Evolutionary conservation across 2,797 vertebrate species (phyloP).

Genomic region (Antrozous pallidus): DNA sequence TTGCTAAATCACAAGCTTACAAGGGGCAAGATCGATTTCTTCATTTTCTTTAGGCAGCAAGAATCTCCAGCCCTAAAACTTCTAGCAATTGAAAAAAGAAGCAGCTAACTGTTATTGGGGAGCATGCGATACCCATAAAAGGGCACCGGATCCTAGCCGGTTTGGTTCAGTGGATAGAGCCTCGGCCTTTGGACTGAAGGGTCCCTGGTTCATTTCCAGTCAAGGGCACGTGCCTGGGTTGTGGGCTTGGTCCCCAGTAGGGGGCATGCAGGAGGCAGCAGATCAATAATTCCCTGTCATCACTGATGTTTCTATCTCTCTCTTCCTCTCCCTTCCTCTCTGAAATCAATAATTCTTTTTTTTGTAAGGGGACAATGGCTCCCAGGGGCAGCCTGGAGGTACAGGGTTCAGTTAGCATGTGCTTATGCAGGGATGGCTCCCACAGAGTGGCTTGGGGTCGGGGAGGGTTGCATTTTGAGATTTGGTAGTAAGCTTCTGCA

Average conservation of each 20-base stretch:
- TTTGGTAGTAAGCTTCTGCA: neutral
- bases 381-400: neutral
- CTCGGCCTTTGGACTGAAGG: too few species aligned
- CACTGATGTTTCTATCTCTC: too few species aligned
- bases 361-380: neutral
- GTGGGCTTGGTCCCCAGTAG: too few species aligned
- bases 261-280: too few species aligned
- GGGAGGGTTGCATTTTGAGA: rapidly evolving
- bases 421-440: neutral
- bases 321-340: too few species aligned
- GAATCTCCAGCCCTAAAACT: neutral
- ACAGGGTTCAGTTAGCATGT: neutral
- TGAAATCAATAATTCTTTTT: too few species aligned
- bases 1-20: constrained; percentile 14
- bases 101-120: neutral
- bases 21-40: constrained; percentile 3
- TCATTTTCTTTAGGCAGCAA: constrained; percentile 4
- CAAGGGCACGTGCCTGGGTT: too few species aligned
- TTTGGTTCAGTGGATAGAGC: too few species aligned
- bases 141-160: neutral
- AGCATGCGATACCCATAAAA: neutral
- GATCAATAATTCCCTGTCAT: too few species aligned
- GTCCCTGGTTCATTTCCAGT: too few species aligned
- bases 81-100: neutral
- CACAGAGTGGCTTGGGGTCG: neutral